Conservation (phyloP, 2,797 vertebrate species). For the Bufotes viridis region DNA sequence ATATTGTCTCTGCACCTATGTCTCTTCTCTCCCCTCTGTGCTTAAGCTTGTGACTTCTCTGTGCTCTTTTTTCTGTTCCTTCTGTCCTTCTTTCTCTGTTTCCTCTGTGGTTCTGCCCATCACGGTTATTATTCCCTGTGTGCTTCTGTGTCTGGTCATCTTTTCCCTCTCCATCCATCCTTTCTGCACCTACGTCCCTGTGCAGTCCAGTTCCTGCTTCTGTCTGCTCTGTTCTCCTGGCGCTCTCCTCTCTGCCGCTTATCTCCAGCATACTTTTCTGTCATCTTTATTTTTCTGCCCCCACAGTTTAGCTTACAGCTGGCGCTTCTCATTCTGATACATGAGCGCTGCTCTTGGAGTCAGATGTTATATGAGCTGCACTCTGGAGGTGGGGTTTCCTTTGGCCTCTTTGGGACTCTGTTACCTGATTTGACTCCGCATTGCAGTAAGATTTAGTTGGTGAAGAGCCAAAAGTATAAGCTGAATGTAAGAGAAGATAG, state of each 20-base stretch:
- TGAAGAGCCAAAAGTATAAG: conserved; percentile 13
- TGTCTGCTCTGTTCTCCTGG: not conserved
- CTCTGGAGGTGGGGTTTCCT: conserved; percentile 33
- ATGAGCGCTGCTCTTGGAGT: not conserved
- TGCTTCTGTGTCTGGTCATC: not conserved
- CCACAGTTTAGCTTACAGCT: not conserved
- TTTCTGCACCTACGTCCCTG: not conserved
- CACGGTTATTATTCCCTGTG: too few relatives aligned
- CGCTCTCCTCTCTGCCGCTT: not conserved
- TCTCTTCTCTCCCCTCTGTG: not conserved
- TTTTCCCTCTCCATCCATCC: not conserved
- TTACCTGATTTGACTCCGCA: conserved; percentile 48
- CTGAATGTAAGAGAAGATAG: not conserved
- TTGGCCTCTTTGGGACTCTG: conserved; percentile 32
- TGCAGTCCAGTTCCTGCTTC: not conserved
- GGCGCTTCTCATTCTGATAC: not conserved
- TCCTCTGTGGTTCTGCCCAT: too few relatives aligned
- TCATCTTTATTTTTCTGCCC: too few relatives aligned
- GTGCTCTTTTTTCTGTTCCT: not conserved
- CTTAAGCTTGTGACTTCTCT: not conserved
- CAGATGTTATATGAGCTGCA: conserved; percentile 5
- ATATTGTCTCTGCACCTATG: not conserved
- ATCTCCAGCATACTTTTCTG: not conserved
- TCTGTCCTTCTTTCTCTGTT: not conserved
- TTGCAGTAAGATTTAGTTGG: conserved; percentile 27